Evolutionary conservation across 2,888 invertebrate genomes (phyloP).

Genomic region (Drosophila gaucha): DNA sequence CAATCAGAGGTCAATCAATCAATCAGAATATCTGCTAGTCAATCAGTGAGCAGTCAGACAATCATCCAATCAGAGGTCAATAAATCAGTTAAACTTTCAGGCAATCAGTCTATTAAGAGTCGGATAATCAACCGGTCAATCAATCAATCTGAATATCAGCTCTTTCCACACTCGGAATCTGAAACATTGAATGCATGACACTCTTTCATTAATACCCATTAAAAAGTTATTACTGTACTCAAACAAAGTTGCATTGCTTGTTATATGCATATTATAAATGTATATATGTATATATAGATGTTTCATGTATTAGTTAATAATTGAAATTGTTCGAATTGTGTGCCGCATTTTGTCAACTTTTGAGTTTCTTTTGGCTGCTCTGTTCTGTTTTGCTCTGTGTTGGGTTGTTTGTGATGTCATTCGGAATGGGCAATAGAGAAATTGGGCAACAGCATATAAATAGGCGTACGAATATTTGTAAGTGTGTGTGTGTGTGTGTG

Average conservation of each 20-base stretch:
- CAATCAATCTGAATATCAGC: no score
- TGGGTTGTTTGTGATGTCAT: constrained; percentile 28
- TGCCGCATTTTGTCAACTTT: constrained; percentile 6
- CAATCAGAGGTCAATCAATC: no score
- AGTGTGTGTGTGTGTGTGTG: not conserved
- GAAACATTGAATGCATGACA: no score
- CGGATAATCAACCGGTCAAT: no score
- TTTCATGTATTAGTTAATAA: constrained; percentile 6
- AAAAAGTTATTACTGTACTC: constrained; percentile 3
- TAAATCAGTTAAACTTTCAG: no score
- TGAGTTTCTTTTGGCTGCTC: constrained; percentile 14
- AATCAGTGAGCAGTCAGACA: not conserved
- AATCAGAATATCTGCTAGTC: not conserved
- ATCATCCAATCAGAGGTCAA: not conserved
- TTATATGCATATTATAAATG: not conserved
- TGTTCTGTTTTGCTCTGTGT: not conserved
- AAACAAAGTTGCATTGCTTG: no score
- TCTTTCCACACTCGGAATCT: no score
- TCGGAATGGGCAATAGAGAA: constrained; percentile 8
- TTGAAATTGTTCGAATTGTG: constrained; percentile 20
- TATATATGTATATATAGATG: not conserved
- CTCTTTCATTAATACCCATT: not conserved
- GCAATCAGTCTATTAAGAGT: not conserved
- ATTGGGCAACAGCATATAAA: constrained; percentile 21
- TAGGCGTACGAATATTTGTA: constrained; percentile 4